Conservation (phyloP, 2,797 vertebrate species). For the Anolis apletophallus region DNA sequence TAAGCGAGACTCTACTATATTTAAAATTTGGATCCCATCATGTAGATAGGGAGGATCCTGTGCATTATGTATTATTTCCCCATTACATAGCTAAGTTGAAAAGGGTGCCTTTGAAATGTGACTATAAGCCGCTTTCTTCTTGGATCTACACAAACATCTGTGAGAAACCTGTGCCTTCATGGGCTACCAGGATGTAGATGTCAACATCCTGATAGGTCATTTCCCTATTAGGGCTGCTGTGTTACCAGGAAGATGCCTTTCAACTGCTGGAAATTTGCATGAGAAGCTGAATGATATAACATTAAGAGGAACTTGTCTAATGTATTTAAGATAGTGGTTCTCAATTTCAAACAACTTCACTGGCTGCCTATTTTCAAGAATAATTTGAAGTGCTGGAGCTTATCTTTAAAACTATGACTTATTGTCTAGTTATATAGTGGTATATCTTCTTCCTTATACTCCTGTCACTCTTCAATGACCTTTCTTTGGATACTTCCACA, state of each 20-base stretch:
- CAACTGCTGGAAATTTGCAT: constrained; percentile 1
- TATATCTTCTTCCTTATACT: too few relatives aligned
- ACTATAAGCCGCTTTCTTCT: constrained; percentile 30
- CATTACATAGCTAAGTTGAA: background rate
- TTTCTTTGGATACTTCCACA: background rate
- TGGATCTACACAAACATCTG: constrained; percentile 29
- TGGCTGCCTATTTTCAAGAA: background rate
- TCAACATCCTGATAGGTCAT: background rate
- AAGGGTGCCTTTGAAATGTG: constrained; percentile 15
- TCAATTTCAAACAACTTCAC: background rate
- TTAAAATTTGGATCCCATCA: too few relatives aligned
- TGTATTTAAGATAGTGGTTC: too few relatives aligned
- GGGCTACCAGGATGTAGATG: background rate
- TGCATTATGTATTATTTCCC: background rate
- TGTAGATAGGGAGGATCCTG: too few relatives aligned
- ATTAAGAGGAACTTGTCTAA: background rate
- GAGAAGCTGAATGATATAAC: constrained; percentile 36
- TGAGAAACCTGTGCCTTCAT: background rate
- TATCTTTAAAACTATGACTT: background rate
- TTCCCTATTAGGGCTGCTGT: constrained; percentile 3
- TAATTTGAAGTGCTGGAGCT: background rate
- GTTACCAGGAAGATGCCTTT: background rate
- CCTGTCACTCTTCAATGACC: background rate
- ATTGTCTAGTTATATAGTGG: background rate
- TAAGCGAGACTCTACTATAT: too few relatives aligned